phyloP scores from a whole-genome alignment of 1,140 invertebrate genomes.

The Scaptomyza pallida region DNA sequence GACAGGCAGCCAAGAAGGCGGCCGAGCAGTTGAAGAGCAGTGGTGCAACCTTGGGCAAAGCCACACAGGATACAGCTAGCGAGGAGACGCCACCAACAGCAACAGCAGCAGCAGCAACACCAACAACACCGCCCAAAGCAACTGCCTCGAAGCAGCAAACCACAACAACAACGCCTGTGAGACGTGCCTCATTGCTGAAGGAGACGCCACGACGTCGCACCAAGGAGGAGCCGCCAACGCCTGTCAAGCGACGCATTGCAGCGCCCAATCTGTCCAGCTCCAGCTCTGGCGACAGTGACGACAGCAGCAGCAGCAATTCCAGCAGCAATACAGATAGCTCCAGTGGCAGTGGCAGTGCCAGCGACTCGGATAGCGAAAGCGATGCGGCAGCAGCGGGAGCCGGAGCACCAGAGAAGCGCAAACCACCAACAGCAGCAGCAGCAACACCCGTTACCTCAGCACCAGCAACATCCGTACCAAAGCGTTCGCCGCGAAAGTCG shows the following conservation, averaged over 20 bases:
- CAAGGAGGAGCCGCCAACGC: constrained; percentile 55
- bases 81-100: constrained; percentile 20
- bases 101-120: constrained; percentile 8
- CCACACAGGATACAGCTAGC: constrained; percentile 60
- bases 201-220: constrained; percentile 56
- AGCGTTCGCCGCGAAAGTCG: constrained; percentile 74
- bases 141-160: constrained; percentile 27
- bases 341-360: constrained; percentile 47
- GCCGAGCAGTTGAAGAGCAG: constrained; percentile 94
- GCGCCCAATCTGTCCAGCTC: constrained; percentile 66
- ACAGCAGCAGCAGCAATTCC: constrained; percentile 40
- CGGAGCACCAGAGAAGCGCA: constrained; percentile 31
- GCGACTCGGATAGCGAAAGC: constrained; percentile 56
- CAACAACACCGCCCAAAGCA: constrained; percentile 21
- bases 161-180: constrained; percentile 33
- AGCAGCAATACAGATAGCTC: constrained; percentile 54
- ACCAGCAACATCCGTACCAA: constrained; percentile 49
- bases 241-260: constrained; percentile 63
- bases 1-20: constrained; percentile 95
- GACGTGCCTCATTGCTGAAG: constrained; percentile 53
- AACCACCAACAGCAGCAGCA: constrained; percentile 15
- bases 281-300: constrained; percentile 65
- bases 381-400: constrained; percentile 26
- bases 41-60: constrained; percentile 85
- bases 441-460: constrained; percentile 3